A percentile compares a stretch with the other conserved stretches of the same genome.
These are phyloP conservation scores for Pandion haliaetus DNA, from an alignment of 2,113 vertebrate genomes.

Conservation along the genomic window DNA sequence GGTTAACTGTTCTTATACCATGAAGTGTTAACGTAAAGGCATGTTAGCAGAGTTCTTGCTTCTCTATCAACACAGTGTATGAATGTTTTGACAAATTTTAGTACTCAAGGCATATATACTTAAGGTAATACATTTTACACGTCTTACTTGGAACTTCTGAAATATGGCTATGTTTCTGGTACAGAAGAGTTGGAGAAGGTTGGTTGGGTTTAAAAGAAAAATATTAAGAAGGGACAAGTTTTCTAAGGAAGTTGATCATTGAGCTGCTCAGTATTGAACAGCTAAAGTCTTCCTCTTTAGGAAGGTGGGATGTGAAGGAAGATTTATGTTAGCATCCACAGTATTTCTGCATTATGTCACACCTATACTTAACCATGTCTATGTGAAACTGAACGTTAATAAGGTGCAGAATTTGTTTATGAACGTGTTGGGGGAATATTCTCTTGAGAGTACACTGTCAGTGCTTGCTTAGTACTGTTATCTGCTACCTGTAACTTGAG, in stretches of 20 bases:
- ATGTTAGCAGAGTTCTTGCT: neutral
- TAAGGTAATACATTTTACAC: neutral
- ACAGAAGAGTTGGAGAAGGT: neutral
- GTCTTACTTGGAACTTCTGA: neutral
- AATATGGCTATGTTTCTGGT: neutral
- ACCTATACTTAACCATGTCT: neutral
- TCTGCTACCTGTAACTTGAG: neutral
- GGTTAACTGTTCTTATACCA: neutral
- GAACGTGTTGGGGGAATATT: accelerated
- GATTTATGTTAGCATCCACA: neutral
- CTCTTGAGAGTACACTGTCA: neutral
- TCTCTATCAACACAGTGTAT: accelerated
- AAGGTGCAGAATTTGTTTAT: neutral
- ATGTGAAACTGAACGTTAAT: neutral
- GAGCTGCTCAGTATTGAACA: neutral
- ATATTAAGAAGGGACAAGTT: neutral
- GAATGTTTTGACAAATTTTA: neutral
- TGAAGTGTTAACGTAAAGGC: neutral
- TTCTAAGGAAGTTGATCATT: neutral
- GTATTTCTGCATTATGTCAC: neutral
- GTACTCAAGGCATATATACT: neutral
- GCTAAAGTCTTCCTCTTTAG: neutral
- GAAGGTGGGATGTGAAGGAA: neutral
- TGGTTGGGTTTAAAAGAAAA: neutral
- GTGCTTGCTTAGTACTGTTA: neutral